Conservation (phyloP, 2,113 vertebrate species). For the Hystrix cristata region DNA sequence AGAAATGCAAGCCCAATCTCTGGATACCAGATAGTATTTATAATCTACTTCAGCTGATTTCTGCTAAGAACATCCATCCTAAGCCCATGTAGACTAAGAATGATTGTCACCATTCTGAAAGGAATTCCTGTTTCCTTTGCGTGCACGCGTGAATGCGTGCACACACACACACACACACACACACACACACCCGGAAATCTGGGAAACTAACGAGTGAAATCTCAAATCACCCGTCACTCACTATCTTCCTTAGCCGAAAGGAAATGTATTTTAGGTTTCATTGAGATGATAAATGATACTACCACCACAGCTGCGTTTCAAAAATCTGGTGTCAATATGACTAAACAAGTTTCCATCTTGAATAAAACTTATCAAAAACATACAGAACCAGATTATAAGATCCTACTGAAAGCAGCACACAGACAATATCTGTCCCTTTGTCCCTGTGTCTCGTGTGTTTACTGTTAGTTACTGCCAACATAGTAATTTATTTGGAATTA, state of each 20-base stretch:
- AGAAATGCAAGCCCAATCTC: constrained; percentile 73
- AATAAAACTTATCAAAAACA: constrained; percentile 79
- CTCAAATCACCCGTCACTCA: constrained; percentile 76
- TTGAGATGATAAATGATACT: constrained; percentile 86
- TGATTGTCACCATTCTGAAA: constrained; percentile 86
- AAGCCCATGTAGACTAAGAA: constrained; percentile 74
- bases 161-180: constrained; percentile 63
- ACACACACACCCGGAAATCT: constrained; percentile 79
- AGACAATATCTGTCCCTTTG: neutral
- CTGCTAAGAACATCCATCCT: constrained; percentile 87
- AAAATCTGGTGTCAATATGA: constrained; percentile 81
- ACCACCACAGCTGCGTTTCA: constrained; percentile 84
- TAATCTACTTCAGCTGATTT: constrained; percentile 75
- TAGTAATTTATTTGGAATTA: neutral
- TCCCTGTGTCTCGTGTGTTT: neutral
- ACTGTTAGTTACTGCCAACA: neutral
- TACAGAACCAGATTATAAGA: constrained; percentile 69
- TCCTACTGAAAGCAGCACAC: constrained; percentile 59
- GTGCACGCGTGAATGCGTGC: neutral
- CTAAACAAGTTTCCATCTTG: constrained; percentile 81
- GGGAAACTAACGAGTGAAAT: constrained; percentile 66
- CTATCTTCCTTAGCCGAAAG: constrained; percentile 86
- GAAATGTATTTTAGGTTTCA: constrained; percentile 86
- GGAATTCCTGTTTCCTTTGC: constrained; percentile 90
- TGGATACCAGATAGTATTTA: constrained; percentile 76